Percentiles rank a stretch among this genome's conserved stretches.
phyloP scores from a whole-genome alignment of 2,113 vertebrate species.

The Bostrychus sinensis region DNA sequence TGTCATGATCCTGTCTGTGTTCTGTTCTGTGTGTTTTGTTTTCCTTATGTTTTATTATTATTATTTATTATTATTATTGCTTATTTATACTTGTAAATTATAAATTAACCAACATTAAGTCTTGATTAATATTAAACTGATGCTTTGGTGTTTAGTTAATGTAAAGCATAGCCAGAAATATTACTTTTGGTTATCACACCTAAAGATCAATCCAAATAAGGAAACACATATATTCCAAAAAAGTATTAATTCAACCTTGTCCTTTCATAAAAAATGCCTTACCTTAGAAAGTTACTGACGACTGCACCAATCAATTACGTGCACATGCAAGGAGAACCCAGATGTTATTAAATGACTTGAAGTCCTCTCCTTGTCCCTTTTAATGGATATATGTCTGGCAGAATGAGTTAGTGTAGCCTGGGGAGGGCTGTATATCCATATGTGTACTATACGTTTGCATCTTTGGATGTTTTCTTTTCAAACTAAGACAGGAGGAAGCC shows the following conservation, averaged over 20 bases:
- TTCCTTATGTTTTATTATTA: too few relatives aligned
- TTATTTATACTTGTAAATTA: too few relatives aligned
- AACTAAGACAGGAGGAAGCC: constrained; percentile 10
- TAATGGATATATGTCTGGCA: constrained; percentile 34
- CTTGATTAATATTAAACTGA: too few relatives aligned
- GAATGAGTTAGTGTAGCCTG: constrained; percentile 19
- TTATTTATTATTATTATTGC: too few relatives aligned
- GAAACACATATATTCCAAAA: too few relatives aligned
- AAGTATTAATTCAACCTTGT: background rate
- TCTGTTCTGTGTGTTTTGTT: too few relatives aligned
- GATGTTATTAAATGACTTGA: background rate
- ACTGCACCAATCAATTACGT: background rate
- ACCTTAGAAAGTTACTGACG: background rate
- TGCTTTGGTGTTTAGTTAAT: too few relatives aligned
- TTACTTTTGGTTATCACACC: too few relatives aligned
- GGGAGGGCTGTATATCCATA: constrained; percentile 25
- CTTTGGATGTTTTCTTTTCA: constrained; percentile 5
- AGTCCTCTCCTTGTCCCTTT: background rate
- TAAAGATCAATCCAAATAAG: too few relatives aligned
- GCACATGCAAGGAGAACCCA: background rate
- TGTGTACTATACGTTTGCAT: constrained; percentile 16
- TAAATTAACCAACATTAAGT: too few relatives aligned
- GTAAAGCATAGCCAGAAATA: too few relatives aligned
- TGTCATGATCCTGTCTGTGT: too few relatives aligned
- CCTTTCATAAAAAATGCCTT: background rate